Evolutionary conservation across 2,797 vertebrate species (phyloP).

Genomic region (Avahi laniger): DNA sequence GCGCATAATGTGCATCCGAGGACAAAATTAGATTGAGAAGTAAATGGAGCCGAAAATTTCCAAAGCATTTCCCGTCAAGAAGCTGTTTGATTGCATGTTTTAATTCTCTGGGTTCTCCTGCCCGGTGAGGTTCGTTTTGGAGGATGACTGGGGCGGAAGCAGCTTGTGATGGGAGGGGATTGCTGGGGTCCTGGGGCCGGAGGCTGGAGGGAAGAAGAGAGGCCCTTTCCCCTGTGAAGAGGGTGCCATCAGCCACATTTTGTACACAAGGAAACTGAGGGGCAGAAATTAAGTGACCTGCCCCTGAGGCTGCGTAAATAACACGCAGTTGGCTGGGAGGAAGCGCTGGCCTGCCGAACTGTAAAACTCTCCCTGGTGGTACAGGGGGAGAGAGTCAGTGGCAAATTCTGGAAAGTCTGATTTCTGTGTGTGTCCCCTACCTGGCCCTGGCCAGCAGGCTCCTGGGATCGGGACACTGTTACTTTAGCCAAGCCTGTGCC

Average conservation of each 20-base stretch:
- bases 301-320: not conserved
- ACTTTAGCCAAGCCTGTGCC: not conserved
- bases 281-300: not conserved
- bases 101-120: constrained; percentile 85
- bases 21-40: constrained; percentile 92
- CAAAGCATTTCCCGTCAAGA: constrained; percentile 89
- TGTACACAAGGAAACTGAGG: not conserved
- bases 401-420: not conserved
- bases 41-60: constrained; percentile 92
- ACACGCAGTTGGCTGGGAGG: fast-evolving
- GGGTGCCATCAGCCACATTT: not conserved
- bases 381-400: not conserved
- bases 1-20: constrained; percentile 89
- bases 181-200: not conserved
- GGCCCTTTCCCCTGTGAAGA: not conserved
- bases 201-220: not conserved
- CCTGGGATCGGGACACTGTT: not conserved
- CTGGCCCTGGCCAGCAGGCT: not conserved
- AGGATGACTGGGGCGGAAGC: constrained; percentile 67
- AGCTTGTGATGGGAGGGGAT: constrained; percentile 64
- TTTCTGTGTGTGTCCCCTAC: not conserved
- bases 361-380: not conserved
- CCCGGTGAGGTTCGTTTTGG: constrained; percentile 81
- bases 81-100: constrained; percentile 87
- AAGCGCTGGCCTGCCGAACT: fast-evolving